Evolutionary conservation across 64 coral and sea anemone species (phyloP), one percentile per base, ranked within the genome.

Genomic region (Cladopsammia gracilis): DNA sequence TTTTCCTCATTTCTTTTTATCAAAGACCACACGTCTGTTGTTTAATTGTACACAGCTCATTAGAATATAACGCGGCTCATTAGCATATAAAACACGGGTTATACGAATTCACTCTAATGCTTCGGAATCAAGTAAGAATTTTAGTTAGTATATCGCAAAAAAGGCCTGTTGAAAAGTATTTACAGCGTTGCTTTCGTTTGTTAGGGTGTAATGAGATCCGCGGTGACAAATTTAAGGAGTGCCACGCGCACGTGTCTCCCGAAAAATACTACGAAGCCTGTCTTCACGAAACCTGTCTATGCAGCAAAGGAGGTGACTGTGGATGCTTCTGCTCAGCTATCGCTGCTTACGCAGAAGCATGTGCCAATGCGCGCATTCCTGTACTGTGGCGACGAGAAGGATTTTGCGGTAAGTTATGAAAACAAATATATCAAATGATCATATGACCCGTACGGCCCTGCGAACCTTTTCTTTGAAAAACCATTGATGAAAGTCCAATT

Each of bases 371-470:
- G 14, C 94, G 98, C 26, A 89, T 99, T 2, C 87, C 90, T 11
- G 87, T 99, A 24, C 61, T 58, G 9, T 99, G 98, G 98, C 82
- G 98, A 78, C 82, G 91, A n/a, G 98, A 99, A 84, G 98, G 98
- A 82, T 96, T 96, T 92, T 99, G 98, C 72, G 98, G 98, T 99
- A 90, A 88, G 94, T 23, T 3, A 20, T 90, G 49, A 60, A 48
- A 43, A 64, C 4, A 22, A 70, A 42, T 52, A 66, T 24, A 44
- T 34, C n/a, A 47, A 0, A 22, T 20, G 16, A 86, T 69, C 53
- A 56, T 1, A 56, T 56, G 5, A 12, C 53, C 34, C 34, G 34
- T 34, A 34, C 34, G 34, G 34, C 34, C 34, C 34, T 34, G 34
- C 34, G 34, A 34, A 34, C 34, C 34, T 34, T 34, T 34, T 34